A percentile compares a stretch with the other conserved stretches of the same genome.
Conservation (phyloP, 1,140 invertebrate genomes). For the Bombus waltoni region DNA sequence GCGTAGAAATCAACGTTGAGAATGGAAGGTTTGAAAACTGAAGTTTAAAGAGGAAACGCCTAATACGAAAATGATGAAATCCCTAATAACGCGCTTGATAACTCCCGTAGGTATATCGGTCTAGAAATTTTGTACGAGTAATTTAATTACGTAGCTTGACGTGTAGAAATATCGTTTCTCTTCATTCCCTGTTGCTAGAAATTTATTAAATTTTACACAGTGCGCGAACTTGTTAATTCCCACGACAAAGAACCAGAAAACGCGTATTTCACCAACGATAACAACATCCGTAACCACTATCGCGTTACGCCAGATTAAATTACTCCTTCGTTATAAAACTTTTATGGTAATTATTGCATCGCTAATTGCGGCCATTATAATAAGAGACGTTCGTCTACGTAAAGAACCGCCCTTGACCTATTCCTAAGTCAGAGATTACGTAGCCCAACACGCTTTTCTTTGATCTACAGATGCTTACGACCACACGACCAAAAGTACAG, state of each 20-base stretch:
- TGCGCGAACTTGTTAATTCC: not conserved
- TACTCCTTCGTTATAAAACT: not conserved
- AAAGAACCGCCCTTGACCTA: slow-evolving; percentile 37
- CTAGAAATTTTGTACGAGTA: not conserved
- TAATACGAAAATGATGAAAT: not conserved
- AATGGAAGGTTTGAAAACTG: not conserved
- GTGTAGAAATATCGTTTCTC: not conserved
- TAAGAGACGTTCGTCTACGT: not conserved
- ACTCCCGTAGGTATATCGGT: not conserved
- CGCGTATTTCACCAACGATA: not conserved
- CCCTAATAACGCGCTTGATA: not conserved
- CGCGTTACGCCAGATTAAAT: not conserved
- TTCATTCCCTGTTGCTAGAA: not conserved
- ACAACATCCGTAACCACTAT: not conserved
- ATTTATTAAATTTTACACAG: not conserved
- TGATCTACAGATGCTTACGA: too few species aligned
- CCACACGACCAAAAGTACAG: too few species aligned
- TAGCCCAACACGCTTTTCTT: not conserved
- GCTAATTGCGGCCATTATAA: slow-evolving; percentile 1
- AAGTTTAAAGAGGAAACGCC: not conserved
- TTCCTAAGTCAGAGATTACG: not conserved
- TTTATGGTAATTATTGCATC: not conserved
- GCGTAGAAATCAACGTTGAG: not conserved
- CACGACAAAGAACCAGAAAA: not conserved
- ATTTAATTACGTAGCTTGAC: not conserved